These are phyloP conservation scores for Anabas testudineus DNA, from an alignment of 2,797 vertebrate genomes.

Conservation along the genomic window DNA sequence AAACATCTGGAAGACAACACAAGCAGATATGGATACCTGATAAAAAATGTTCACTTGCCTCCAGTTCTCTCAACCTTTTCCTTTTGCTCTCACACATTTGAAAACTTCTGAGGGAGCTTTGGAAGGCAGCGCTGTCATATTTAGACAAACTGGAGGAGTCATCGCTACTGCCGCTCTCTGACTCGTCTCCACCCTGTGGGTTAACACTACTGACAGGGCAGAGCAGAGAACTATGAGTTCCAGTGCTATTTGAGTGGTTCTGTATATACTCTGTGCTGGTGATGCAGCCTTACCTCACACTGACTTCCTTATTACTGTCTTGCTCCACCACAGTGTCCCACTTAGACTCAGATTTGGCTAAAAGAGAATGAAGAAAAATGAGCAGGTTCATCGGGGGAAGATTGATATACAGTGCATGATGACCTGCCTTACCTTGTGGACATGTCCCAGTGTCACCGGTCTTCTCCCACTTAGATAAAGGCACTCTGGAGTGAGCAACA, in stretches of 20 bases:
- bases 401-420: neutral
- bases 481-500: slow-evolving; percentile 70
- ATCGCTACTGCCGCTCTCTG: slow-evolving; percentile 78
- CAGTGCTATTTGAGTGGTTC: neutral
- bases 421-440: slow-evolving; percentile 69
- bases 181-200: slow-evolving; percentile 75
- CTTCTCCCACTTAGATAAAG: slow-evolving; percentile 88
- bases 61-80: slow-evolving; percentile 84
- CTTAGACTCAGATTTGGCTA: slow-evolving; percentile 81
- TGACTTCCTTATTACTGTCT: slow-evolving; percentile 64
- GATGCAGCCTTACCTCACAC: slow-evolving; percentile 64
- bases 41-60: slow-evolving; percentile 69
- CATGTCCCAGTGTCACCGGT: slow-evolving; percentile 69
- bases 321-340: slow-evolving; percentile 74
- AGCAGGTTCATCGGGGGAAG: neutral
- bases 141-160: slow-evolving; percentile 77
- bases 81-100: slow-evolving; percentile 87
- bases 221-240: neutral
- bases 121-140: slow-evolving; percentile 82
- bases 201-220: slow-evolving; percentile 8
- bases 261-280: neutral
- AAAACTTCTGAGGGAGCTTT: slow-evolving; percentile 81
- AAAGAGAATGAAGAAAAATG: slow-evolving; percentile 24
- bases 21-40: neutral
- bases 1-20: neutral